phyloP scores from a whole-genome alignment of 2,888 invertebrate species.

The Mactromeris polynyma region DNA sequence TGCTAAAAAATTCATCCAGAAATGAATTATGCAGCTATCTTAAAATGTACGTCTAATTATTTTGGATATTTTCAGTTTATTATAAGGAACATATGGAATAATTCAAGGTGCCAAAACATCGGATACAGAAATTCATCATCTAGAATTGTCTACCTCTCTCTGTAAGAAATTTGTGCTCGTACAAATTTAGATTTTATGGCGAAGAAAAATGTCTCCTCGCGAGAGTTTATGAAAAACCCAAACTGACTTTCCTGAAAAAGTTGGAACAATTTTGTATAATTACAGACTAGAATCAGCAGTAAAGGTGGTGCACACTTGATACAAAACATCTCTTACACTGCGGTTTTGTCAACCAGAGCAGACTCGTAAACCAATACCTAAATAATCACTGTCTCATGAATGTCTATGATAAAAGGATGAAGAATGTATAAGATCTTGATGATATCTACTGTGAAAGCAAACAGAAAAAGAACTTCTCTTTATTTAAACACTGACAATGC shows the following conservation, averaged over 20 bases:
- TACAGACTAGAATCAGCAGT: too few species aligned
- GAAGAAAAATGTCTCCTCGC: constrained; percentile 87
- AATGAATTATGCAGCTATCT: background rate
- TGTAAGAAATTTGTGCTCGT: constrained; percentile 82
- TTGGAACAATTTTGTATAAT: background rate
- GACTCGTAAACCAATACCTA: too few species aligned
- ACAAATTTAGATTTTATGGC: constrained; percentile 84
- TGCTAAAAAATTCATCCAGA: background rate
- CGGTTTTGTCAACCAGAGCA: too few species aligned
- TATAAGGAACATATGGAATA: background rate
- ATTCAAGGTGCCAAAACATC: background rate
- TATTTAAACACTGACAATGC: too few species aligned
- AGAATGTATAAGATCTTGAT: too few species aligned
- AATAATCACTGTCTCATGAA: too few species aligned
- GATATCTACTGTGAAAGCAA: too few species aligned
- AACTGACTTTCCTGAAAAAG: constrained; percentile 75
- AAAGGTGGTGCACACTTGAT: too few species aligned
- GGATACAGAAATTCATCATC: background rate
- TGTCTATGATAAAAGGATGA: too few species aligned
- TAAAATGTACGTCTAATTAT: background rate
- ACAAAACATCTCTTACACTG: too few species aligned
- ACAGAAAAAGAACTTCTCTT: too few species aligned
- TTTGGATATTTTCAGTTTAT: background rate
- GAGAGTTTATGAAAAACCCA: constrained; percentile 83
- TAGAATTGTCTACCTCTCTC: constrained; percentile 81